Conservation (phyloP, 2,888 invertebrate species). For the Tinea pellionella region DNA sequence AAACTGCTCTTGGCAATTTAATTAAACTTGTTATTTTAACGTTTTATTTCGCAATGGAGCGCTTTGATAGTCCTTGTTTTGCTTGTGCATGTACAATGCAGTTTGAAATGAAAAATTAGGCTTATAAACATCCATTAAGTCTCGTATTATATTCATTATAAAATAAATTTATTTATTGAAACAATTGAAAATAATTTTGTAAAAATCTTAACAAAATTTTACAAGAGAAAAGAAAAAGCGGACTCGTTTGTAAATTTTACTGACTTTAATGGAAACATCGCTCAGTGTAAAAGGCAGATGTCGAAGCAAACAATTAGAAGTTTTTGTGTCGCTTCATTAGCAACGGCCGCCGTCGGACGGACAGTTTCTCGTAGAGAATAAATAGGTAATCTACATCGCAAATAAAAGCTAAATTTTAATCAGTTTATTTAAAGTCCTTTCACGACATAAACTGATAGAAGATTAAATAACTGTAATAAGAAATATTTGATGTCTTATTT, state of each 20-base stretch:
- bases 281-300: constrained; percentile 27
- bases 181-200: not conserved
- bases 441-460: too few relatives aligned
- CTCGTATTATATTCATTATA: not conserved
- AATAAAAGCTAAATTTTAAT: not conserved
- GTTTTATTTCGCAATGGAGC: constrained; percentile 62
- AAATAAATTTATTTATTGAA: not conserved
- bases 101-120: not conserved
- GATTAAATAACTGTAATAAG: too few relatives aligned
- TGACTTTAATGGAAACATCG: constrained; percentile 39
- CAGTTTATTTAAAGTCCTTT: too few relatives aligned
- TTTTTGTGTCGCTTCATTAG: constrained; percentile 47
- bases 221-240: constrained; percentile 8
- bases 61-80: constrained; percentile 52
- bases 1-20: constrained; percentile 44
- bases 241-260: constrained; percentile 26
- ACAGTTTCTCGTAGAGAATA: too few relatives aligned
- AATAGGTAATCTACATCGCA: too few relatives aligned
- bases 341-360: constrained; percentile 17
- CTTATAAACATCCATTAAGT: not conserved
- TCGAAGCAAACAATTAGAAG: constrained; percentile 38
- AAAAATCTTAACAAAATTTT: not conserved
- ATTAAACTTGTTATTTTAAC: constrained; percentile 67
- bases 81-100: constrained; percentile 22
- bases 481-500: too few relatives aligned